Evolutionary conservation across 2,113 vertebrate species (phyloP), one percentile per base, ranked within the genome.

Genomic region (Coracopsis vasa): DNA sequence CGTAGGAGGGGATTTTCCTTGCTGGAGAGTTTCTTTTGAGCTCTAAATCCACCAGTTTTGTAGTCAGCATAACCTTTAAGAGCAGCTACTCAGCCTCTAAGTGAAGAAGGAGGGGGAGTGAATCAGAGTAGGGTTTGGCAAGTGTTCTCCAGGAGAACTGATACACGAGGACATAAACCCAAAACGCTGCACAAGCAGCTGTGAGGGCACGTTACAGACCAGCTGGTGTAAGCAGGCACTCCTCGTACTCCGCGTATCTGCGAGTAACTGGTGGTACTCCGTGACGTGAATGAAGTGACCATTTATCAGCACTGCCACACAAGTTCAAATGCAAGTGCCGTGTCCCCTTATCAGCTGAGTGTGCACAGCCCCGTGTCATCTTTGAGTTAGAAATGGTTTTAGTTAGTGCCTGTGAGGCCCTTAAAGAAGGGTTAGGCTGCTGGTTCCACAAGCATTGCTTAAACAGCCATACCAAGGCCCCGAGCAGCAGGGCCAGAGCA

Each of bases 291-390:
- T 44, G 72, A n/a, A 69, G 75, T 4, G 61, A 24, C 64, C 65
- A 14, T 66, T 94, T 94, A 96, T 97, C 96, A 97, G 89, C 45
- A 10, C 78, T 75, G 61, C 80, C 83, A 3, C 95, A 95, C 51
- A 51, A 4, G 79, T 69, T 74, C 5, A 66, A 48, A 45, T 21
- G 56, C 51, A 33, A 39, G 75, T 58, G 83, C 72, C 19, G 4
- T 41, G 53, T 21, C 60, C 82, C 24, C 84, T 96, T 96, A 96
- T 95, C 95, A 92, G 65, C 65, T 16, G 0, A 11, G 29, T 5
- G 33, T 64, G 66, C 39, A 11, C 65, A 64, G 6, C 56, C 64
- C 72, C 35, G 1, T 5, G 23, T 20, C 48, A 56, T 4, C 51
- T 51, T 70, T 35, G 51, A 69, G 33, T 16, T 64, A 62, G 81